Evolutionary conservation across 2,888 invertebrate species (phyloP).

Genomic region (Drosophila lacicola): DNA sequence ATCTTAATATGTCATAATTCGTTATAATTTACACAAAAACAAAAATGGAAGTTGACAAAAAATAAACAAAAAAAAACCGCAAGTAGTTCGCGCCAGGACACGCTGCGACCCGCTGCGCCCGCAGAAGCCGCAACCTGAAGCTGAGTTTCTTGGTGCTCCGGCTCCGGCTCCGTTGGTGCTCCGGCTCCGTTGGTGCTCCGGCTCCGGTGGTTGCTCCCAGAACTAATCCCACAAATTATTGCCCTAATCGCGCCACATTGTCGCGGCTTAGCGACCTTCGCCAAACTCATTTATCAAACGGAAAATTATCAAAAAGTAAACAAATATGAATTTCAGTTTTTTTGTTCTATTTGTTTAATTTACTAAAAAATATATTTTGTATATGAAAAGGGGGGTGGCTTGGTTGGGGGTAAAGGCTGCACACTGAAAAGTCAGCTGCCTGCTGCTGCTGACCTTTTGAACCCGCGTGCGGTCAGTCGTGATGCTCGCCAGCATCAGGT

Average conservation of each 20-base stretch:
- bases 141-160: conserved; percentile 7
- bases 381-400: not conserved
- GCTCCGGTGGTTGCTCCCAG: conserved; percentile 15
- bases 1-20: conserved; percentile 81
- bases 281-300: conserved; percentile 37
- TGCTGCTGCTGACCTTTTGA: conserved; percentile 33
- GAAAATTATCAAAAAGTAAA: conserved; percentile 71
- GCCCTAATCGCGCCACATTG: conserved; percentile 72
- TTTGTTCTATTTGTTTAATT: conserved; percentile 63
- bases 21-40: conserved; percentile 63
- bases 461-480: conserved; percentile 46
- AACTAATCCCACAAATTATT: conserved; percentile 77
- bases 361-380: conserved; percentile 44
- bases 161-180: conserved; percentile 14
- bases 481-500: conserved; percentile 35
- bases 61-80: conserved; percentile 59
- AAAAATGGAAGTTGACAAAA: not conserved
- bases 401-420: conserved; percentile 12
- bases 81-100: conserved; percentile 62
- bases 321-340: conserved; percentile 64
- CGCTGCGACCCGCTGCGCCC: conserved; percentile 52
- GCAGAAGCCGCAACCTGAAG: not conserved
- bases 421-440: conserved; percentile 51
- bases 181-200: conserved; percentile 16
- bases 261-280: conserved; percentile 70